Evolutionary conservation across 2,888 invertebrate species (phyloP), one percentile per base, ranked within the genome.

Genomic region (Ischnus inquisitorius): DNA sequence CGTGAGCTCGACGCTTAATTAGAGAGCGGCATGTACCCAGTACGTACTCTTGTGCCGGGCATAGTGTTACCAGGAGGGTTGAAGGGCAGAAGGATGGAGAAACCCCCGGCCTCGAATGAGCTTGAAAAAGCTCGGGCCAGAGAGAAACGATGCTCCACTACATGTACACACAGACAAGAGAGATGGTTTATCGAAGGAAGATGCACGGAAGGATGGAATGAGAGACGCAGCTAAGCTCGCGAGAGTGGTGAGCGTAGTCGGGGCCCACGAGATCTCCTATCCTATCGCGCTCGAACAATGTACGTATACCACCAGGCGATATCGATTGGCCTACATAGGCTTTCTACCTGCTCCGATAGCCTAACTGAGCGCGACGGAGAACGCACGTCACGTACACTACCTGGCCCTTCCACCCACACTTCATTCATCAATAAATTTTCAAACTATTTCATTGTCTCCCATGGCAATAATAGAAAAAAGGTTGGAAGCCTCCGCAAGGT

Each of bases 261-360:
- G 78, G 75, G 64, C 25, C 41, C 75, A 80, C 74, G 72, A 74
- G 80, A 60, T 83, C 34, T 34, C 69, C 75, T 71, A 75, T 65
- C 69, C 51, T 41, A 79, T 79, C 65, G 75, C 71, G 60, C 69
- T 75, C 74, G 75, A 43, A 84, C 84, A 84, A 84, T 84, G 81
- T 75, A 67, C 72, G 75, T 81, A 75, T 78, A 81, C 79, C 71
- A 65, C 60, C 57, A 68, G 41, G 79, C 85, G 83, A 69, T 88
- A 89, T 89, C 86, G 88, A 88, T 87, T 87, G 87, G 80, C 85
- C 89, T 87, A 88, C 86, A 89, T 88, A 87, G 82, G 83, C 85
- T 82, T 84, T 65, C 72, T 48, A 77, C 81, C 81, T 79, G 75
- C 77, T 81, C 77, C 79, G 84, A 83, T 83, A 74, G 54, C 71